Evolutionary conservation across 1,140 invertebrate species (phyloP).

Genomic region (Nephila pilipes): DNA sequence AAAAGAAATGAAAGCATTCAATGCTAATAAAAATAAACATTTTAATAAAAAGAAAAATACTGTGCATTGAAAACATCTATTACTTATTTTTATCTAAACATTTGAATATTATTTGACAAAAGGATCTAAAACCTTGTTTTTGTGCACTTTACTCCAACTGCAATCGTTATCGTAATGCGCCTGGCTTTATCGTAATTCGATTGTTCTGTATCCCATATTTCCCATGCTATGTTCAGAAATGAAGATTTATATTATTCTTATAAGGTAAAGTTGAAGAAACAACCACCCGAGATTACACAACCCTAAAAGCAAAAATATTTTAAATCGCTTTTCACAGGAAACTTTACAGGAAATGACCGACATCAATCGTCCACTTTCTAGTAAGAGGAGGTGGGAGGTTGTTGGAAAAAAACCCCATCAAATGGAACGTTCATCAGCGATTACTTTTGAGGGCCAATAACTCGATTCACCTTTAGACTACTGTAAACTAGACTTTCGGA

Average conservation of each 20-base stretch:
- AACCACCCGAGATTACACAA: background rate
- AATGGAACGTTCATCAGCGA: conserved; percentile 56
- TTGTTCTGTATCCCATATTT: conserved; percentile 21
- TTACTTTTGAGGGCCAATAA: conserved; percentile 49
- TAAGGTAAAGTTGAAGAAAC: background rate
- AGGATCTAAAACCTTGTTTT: background rate
- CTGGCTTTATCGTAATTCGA: background rate
- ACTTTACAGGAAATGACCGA: conserved; percentile 52
- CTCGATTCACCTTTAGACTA: background rate
- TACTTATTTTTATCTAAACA: background rate
- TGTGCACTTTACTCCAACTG: background rate
- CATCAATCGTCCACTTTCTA: conserved; percentile 44
- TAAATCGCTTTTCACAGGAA: background rate
- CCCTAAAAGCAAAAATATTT: background rate
- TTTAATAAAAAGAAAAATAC: too few species aligned
- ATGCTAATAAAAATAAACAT: too few species aligned
- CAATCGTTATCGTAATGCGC: background rate
- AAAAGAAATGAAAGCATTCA: too few species aligned
- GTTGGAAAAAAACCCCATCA: background rate
- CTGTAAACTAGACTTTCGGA: conserved; percentile 32
- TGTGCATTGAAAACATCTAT: too few species aligned
- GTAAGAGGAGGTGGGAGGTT: background rate
- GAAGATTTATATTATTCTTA: conserved; percentile 27
- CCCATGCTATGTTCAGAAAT: background rate
- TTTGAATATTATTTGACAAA: background rate